These are phyloP conservation scores for Oreochromis tanganicae DNA, from an alignment of 2,113 vertebrate species.

Conservation along the genomic window DNA sequence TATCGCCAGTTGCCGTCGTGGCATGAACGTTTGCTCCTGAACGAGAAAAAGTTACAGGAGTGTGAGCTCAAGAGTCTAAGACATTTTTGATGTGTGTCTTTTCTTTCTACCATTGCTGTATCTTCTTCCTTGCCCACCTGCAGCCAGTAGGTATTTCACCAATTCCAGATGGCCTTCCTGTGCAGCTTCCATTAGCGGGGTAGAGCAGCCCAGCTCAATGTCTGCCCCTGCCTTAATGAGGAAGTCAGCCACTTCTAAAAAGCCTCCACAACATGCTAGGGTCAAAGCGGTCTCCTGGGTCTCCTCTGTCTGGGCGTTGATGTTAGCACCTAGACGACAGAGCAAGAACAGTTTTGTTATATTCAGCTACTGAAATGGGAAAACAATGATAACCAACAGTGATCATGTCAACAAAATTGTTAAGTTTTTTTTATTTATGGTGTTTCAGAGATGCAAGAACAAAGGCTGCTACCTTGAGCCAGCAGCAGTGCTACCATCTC, in stretches of 20 bases:
- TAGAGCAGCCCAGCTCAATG: constrained; percentile 96
- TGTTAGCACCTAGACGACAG: constrained; percentile 87
- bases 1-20: constrained; percentile 97
- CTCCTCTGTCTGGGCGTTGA: constrained; percentile 98
- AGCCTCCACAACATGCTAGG: constrained; percentile 95
- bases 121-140: constrained; percentile 76
- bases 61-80: not conserved
- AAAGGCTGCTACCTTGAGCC: constrained; percentile 83
- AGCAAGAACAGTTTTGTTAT: not conserved
- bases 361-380: not conserved
- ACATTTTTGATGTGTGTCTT: not conserved
- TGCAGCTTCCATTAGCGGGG: constrained; percentile 97
- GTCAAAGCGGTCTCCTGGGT: constrained; percentile 97
- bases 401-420: not conserved
- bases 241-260: constrained; percentile 97
- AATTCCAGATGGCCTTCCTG: constrained; percentile 97
- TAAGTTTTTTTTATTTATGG: not conserved
- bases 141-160: constrained; percentile 94
- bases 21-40: constrained; percentile 95
- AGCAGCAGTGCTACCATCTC: constrained; percentile 98
- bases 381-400: not conserved
- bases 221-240: constrained; percentile 97
- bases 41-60: not conserved
- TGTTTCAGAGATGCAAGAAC: not conserved
- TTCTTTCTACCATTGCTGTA: not conserved